phyloP scores from a whole-genome alignment of 2,113 vertebrate species.

The Corythoichthys haematopterus region DNA sequence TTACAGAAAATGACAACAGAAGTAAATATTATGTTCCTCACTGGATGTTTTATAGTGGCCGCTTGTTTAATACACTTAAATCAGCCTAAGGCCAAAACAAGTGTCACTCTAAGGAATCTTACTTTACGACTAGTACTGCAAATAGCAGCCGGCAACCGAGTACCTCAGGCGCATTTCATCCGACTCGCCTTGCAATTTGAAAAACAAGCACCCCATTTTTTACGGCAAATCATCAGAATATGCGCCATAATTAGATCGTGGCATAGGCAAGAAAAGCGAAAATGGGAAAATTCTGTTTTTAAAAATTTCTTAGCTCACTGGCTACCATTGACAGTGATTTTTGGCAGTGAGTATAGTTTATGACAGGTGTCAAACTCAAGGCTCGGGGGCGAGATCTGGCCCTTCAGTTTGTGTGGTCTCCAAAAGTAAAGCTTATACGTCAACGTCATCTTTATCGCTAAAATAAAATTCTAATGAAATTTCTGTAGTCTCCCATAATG shows the following conservation, averaged over 20 bases:
- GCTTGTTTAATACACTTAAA: slow-evolving; percentile 30
- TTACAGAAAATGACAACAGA: slow-evolving; percentile 17
- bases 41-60: slow-evolving; percentile 4
- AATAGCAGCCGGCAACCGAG: slow-evolving; percentile 7
- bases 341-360: too few relatives aligned
- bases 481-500: too few relatives aligned
- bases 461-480: too few relatives aligned
- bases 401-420: too few relatives aligned
- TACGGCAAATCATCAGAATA: background rate
- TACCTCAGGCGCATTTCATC: background rate
- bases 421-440: too few relatives aligned
- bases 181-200: background rate
- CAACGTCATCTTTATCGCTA: too few relatives aligned
- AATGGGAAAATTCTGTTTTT: too few relatives aligned
- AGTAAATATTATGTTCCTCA: slow-evolving; percentile 8
- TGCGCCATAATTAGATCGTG: background rate
- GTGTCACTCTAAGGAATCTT: slow-evolving; percentile 37
- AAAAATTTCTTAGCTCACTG: too few relatives aligned
- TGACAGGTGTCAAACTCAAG: too few relatives aligned
- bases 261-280: background rate
- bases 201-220: background rate
- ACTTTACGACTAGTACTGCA: slow-evolving; percentile 40
- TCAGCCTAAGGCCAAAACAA: slow-evolving; percentile 41
- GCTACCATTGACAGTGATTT: too few relatives aligned
- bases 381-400: too few relatives aligned